Evolutionary conservation across 2,113 vertebrate genomes (phyloP).

Genomic region (Procapra przewalskii): DNA sequence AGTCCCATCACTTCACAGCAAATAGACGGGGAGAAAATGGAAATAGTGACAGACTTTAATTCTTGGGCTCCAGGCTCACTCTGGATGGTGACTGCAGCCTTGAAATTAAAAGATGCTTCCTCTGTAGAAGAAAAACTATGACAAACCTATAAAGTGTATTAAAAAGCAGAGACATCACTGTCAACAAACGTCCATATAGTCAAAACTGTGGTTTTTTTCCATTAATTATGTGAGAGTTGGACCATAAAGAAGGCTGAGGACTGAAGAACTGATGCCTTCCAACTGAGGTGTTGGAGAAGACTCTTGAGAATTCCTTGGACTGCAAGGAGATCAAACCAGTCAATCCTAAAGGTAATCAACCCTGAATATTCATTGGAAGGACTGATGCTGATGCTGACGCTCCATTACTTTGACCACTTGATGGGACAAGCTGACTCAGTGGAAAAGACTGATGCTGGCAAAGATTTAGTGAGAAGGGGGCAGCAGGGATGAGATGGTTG

Average conservation of each 20-base stretch:
- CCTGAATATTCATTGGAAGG: neutral
- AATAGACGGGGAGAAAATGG: neutral
- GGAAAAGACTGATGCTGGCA: neutral
- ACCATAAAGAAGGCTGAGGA: neutral
- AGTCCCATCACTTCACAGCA: neutral
- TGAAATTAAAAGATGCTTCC: neutral
- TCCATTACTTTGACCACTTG: neutral
- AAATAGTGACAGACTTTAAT: neutral
- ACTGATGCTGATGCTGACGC: neutral
- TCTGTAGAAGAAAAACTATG: neutral
- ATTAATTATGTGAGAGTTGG: neutral
- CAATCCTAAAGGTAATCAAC: neutral
- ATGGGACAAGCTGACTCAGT: neutral
- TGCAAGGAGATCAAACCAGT: neutral
- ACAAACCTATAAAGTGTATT: neutral
- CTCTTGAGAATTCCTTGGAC: neutral
- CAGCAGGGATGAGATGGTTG: neutral
- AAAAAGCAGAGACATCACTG: neutral
- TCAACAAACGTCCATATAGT: neutral
- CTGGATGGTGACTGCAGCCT: neutral
- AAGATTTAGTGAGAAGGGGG: neutral
- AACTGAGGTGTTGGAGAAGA: neutral
- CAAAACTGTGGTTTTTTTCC: neutral
- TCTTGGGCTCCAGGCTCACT: neutral
- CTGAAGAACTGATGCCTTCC: neutral